phyloP scores from a whole-genome alignment of 2,888 invertebrate species.

The Acronicta psi region DNA sequence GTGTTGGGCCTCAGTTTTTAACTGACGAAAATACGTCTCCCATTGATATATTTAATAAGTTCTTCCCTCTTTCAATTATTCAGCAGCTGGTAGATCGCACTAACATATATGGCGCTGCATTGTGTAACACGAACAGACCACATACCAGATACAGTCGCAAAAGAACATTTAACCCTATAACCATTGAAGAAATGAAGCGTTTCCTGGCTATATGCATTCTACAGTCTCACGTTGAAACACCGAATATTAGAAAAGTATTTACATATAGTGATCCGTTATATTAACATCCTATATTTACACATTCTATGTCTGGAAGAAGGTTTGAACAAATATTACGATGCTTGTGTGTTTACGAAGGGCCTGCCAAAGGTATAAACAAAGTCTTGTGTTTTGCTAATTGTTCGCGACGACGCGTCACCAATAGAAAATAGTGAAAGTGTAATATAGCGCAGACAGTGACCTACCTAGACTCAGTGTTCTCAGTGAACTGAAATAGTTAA shows the following conservation, averaged over 20 bases:
- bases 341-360: conserved; percentile 12
- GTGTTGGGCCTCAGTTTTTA: no score
- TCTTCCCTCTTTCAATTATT: neutral
- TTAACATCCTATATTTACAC: conserved; percentile 8
- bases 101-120: conserved; percentile 7
- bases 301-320: conserved; percentile 7
- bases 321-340: conserved; percentile 19
- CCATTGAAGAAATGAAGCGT: conserved; percentile 14
- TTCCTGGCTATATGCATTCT: conserved; percentile 17
- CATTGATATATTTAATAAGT: no score
- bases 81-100: conserved; percentile 1
- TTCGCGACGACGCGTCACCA: no score
- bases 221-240: conserved; percentile 13
- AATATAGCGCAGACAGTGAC: no score
- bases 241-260: conserved; percentile 11
- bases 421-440: no score
- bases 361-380: conserved; percentile 14
- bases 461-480: no score
- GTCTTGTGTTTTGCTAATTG: conserved; percentile 5
- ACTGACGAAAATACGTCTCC: no score
- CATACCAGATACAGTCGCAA: conserved; percentile 17
- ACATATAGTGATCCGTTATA: conserved; percentile 17
- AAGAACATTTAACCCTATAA: conserved; percentile 15
- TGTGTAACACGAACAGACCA: conserved; percentile 14
- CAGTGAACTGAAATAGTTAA: no score